Evolutionary conservation across 2,797 vertebrate species (phyloP).

Genomic region (Premnoplex brunnescens): DNA sequence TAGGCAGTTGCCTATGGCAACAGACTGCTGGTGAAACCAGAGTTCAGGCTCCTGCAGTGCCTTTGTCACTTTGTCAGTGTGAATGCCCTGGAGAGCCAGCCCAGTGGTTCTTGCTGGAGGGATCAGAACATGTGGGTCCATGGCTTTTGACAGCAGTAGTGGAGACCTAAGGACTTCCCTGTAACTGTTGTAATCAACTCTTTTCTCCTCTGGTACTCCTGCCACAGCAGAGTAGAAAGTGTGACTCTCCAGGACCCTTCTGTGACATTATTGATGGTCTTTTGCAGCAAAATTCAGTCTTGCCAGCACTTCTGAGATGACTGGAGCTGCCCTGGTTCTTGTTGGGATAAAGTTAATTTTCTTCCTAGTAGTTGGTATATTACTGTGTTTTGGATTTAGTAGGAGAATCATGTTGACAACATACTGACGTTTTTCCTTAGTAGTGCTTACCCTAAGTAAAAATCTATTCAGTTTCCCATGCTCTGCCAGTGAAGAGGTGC

Average conservation of each 20-base stretch:
- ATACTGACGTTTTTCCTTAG: not conserved
- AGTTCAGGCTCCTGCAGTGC: conserved; percentile 14
- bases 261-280: not conserved
- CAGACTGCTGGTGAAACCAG: conserved; percentile 43
- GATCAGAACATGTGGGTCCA: not conserved
- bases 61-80: not conserved
- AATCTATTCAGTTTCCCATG: not conserved
- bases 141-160: not conserved
- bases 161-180: not conserved
- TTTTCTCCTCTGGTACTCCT: not conserved
- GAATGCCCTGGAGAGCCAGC: not conserved
- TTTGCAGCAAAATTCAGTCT: not conserved
- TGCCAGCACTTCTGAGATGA: not conserved
- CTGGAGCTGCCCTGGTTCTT: not conserved
- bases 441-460: not conserved
- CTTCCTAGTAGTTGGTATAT: not conserved
- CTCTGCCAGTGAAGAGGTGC: not conserved
- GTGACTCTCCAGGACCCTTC: not conserved
- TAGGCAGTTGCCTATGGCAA: conserved; percentile 63
- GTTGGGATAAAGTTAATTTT: not conserved
- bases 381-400: not conserved
- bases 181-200: not conserved
- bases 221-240: not conserved
- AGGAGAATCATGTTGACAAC: not conserved
- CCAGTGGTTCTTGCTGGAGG: not conserved